Base-by-base conservation (phyloP, 2,797 vertebrate genomes). In the Enteromius unitaeniatus region DNA sequence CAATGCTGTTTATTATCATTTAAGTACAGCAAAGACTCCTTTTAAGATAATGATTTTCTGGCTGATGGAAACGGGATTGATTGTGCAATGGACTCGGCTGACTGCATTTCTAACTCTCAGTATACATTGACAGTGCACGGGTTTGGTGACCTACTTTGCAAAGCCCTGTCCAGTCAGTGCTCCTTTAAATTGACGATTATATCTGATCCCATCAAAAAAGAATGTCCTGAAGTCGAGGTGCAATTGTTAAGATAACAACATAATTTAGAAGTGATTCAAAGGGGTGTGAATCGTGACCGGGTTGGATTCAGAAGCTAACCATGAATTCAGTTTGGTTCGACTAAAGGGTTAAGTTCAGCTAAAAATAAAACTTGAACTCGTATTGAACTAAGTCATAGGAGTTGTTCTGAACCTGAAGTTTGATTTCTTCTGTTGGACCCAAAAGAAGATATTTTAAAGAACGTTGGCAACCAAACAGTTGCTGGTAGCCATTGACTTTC, bases 21-120 rank as follows among this genome's bases (percentile, higher is more conserved):
- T n/a, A 14, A 37, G 73, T 40, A 15, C 40, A 31, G 40, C n/a
- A n/a, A 40, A 62, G 15, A 77, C 9, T 62, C 14, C 53, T 60
- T 28, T 49, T 15, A 17, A 45, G 37, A 15, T 78, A 49, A 78
- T 47, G 40, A 64, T 49, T 78, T 78, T 62, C 53, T 70, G 72
- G 40, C 9, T 1, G 17, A n/a, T 60, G 51, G 79, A 45, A 26
- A 28, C 19, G 47, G 31, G 31, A 34, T 34, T 80, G 79, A 60
- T 23, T 70, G 45, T 78, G 78, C 69, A 83, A 67, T 37, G 42
- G 64, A 15, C 23, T 68, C 17, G 5, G 14, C 79, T 74, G 69
- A 73, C 73, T 23, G 11, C 58, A 78, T 60, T 74, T 77, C 83
- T 88, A 79, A 87, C 53, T 13, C 67, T 31, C 68, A 10, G 73